A percentile compares a stretch with the other conserved stretches of the same genome.
Conservation (phyloP, 2,113 vertebrate species). For the Gymnobelideus leadbeateri region DNA sequence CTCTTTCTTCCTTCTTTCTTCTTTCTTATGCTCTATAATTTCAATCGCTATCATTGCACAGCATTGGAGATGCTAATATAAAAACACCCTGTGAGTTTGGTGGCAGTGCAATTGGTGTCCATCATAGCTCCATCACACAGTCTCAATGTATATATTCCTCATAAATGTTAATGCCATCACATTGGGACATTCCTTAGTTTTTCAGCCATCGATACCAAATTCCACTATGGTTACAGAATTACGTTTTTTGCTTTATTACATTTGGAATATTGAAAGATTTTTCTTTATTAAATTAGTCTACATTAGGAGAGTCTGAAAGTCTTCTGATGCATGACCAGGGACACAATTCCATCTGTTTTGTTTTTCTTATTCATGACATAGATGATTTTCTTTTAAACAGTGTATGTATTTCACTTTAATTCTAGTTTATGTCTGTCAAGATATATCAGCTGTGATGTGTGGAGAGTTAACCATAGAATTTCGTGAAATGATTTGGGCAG, state of each 20-base stretch:
- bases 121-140: constrained; percentile 70
- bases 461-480: constrained; percentile 64
- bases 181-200: constrained; percentile 74
- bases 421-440: constrained; percentile 83
- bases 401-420: constrained; percentile 80
- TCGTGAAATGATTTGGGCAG: constrained; percentile 66
- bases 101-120: constrained; percentile 65
- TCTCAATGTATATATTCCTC: constrained; percentile 65
- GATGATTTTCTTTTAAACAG: constrained; percentile 83
- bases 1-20: background rate
- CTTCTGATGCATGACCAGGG: constrained; percentile 83
- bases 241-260: constrained; percentile 81
- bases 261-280: constrained; percentile 78
- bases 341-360: constrained; percentile 82
- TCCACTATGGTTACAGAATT: constrained; percentile 81
- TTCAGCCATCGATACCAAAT: constrained; percentile 81
- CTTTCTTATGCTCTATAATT: constrained; percentile 30
- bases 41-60: constrained; percentile 60
- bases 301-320: constrained; percentile 80
- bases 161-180: constrained; percentile 69
- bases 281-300: constrained; percentile 81
- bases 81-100: constrained; percentile 75
- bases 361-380: constrained; percentile 82
- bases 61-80: constrained; percentile 21
- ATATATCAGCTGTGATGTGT: constrained; percentile 80